These are phyloP conservation scores for Drosophila subquinaria DNA, from an alignment of 2,888 invertebrate species.

Conservation along the genomic window DNA sequence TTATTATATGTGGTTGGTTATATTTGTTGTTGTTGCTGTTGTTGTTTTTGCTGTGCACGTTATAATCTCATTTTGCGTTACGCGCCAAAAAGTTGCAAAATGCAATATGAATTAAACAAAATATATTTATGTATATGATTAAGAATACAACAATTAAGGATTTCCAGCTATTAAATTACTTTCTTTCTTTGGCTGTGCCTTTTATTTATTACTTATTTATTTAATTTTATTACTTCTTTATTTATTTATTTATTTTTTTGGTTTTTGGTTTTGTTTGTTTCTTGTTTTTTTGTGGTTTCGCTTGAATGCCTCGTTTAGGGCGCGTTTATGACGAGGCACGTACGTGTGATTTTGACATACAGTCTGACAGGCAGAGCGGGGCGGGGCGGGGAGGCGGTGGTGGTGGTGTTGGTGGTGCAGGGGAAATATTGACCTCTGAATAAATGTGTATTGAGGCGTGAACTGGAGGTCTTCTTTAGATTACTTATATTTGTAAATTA, in stretches of 20 bases:
- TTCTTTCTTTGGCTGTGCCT: slow-evolving; percentile 54
- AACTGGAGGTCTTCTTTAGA: slow-evolving; percentile 23
- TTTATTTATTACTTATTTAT: slow-evolving; percentile 18
- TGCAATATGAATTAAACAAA: slow-evolving; percentile 43
- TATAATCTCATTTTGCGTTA: slow-evolving; percentile 38
- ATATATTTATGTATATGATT: slow-evolving; percentile 24
- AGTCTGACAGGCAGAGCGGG: neutral
- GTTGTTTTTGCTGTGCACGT: slow-evolving; percentile 17
- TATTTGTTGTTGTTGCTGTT: slow-evolving; percentile 15
- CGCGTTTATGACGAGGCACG: slow-evolving; percentile 78
- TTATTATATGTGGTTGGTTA: slow-evolving; percentile 42
- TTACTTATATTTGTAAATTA: slow-evolving; percentile 25
- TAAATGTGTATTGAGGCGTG: slow-evolving; percentile 7
- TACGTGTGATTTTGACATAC: slow-evolving; percentile 60
- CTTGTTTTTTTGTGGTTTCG: slow-evolving; percentile 55
- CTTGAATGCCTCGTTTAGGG: slow-evolving; percentile 75
- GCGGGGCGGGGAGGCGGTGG: slow-evolving; percentile 5
- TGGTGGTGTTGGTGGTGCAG: neutral
- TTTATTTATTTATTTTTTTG: slow-evolving; percentile 25
- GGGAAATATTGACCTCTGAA: slow-evolving; percentile 22
- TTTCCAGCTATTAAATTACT: slow-evolving; percentile 55
- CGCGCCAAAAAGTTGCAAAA: slow-evolving; percentile 56
- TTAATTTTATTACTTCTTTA: slow-evolving; percentile 1
- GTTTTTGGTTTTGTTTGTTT: slow-evolving; percentile 28
- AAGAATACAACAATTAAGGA: slow-evolving; percentile 56